These are phyloP conservation scores for Linhomoeus sp. DNA, from an alignment of 2,888 invertebrate genomes.

Conservation along the genomic window DNA sequence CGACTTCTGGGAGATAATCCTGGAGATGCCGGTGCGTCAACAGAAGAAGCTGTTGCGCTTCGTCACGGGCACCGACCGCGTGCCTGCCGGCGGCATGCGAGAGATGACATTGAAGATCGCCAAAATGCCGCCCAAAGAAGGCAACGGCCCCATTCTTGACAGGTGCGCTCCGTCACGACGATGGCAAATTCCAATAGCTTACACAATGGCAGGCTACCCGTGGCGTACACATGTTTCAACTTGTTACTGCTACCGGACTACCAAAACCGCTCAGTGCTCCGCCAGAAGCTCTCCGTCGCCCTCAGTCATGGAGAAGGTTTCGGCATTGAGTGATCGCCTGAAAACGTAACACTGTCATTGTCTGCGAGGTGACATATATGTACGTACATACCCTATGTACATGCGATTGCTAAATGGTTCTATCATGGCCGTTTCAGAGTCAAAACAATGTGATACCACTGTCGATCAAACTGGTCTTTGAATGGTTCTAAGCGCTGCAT, in stretches of 20 bases:
- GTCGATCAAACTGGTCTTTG: too few relatives aligned
- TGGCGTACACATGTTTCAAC: conserved; percentile 44
- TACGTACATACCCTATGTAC: too few relatives aligned
- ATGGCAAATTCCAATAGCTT: too few relatives aligned
- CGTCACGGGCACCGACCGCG: conserved; percentile 41
- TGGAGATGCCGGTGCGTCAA: conserved; percentile 34
- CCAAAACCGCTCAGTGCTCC: conserved; percentile 34
- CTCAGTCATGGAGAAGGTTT: conserved; percentile 43
- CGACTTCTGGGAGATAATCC: conserved; percentile 40
- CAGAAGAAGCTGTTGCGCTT: conserved; percentile 41
- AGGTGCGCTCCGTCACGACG: too few relatives aligned
- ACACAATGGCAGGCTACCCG: conserved; percentile 34
- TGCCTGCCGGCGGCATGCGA: conserved; percentile 43
- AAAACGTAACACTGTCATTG: too few relatives aligned
- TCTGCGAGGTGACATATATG: too few relatives aligned
- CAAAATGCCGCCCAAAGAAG: too few relatives aligned
- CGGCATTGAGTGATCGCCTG: conserved; percentile 38
- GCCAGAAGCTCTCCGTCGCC: conserved; percentile 39
- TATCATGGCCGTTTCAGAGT: too few relatives aligned
- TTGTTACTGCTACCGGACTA: conserved; percentile 42
- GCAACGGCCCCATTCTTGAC: too few relatives aligned
- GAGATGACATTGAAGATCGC: conserved; percentile 44
- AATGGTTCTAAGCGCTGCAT: too few relatives aligned
- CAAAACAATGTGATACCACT: too few relatives aligned
- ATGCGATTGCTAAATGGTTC: too few relatives aligned